Evolutionary conservation across 2,888 invertebrate genomes (phyloP).

Genomic region (Cheilosia pagana): DNA sequence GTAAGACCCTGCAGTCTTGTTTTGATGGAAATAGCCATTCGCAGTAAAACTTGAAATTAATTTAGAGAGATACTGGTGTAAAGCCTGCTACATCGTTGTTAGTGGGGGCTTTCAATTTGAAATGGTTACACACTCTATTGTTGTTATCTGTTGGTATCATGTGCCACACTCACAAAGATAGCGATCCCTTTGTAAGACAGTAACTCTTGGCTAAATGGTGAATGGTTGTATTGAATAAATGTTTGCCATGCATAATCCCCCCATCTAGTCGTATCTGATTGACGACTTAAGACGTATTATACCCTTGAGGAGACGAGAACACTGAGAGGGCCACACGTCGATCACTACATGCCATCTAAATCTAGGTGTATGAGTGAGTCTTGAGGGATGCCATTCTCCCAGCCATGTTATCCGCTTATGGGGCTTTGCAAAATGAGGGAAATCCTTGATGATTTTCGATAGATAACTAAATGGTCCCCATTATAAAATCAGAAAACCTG

Average conservation of each 20-base stretch:
- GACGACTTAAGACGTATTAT: conserved; percentile 28
- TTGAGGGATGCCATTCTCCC: background rate
- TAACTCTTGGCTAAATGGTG: conserved; percentile 17
- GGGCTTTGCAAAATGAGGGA: conserved; percentile 2
- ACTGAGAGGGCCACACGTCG: background rate
- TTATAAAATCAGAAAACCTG: conserved; percentile 20
- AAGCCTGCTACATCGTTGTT: conserved; percentile 41
- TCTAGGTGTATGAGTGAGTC: background rate
- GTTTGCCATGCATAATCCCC: conserved; percentile 59
- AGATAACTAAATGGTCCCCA: conserved; percentile 23
- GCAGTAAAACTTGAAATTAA: conserved; percentile 60
- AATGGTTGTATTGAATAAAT: conserved; percentile 53
- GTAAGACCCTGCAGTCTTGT: conserved; percentile 10
- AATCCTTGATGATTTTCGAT: conserved; percentile 35
- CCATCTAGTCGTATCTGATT: conserved; percentile 36
- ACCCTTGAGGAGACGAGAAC: background rate
- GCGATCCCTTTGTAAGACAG: conserved; percentile 25
- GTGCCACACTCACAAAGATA: background rate
- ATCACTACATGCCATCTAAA: background rate
- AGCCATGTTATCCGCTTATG: conserved; percentile 26
- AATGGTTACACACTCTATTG: conserved; percentile 33
- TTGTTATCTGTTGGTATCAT: background rate
- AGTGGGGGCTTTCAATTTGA: conserved; percentile 38
- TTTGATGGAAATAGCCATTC: conserved; percentile 34
- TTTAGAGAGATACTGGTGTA: conserved; percentile 44